These are phyloP conservation scores for Formicarius rufipectus DNA, from an alignment of 2,113 vertebrate genomes.

Conservation along the genomic window DNA sequence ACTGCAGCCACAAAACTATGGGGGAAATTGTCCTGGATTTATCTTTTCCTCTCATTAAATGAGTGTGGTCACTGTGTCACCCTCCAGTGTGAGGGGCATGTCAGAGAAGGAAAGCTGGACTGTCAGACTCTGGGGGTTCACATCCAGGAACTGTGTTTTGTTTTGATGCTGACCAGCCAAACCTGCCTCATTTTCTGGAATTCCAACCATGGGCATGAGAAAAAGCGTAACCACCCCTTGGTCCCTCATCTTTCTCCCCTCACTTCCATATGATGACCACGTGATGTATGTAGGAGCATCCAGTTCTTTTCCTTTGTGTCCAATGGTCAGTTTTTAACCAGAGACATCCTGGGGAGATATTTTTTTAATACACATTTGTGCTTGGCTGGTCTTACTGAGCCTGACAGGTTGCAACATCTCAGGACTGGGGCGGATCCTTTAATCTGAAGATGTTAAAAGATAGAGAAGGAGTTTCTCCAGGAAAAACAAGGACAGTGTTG, in stretches of 20 bases:
- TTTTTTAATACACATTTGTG: rapidly evolving
- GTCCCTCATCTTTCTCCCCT: background rate
- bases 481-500: background rate
- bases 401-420: background rate
- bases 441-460: background rate
- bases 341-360: background rate
- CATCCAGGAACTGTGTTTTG: background rate
- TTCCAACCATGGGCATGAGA: background rate
- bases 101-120: background rate
- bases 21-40: background rate
- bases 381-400: background rate
- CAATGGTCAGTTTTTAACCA: background rate
- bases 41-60: background rate
- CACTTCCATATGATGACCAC: background rate
- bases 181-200: background rate
- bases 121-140: background rate
- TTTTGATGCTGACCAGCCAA: background rate
- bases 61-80: background rate
- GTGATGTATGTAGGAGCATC: background rate
- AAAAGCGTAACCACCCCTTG: background rate
- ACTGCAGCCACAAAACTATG: background rate
- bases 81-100: background rate
- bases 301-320: background rate
- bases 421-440: background rate
- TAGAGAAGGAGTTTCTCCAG: background rate